phyloP scores from a whole-genome alignment of 2,888 invertebrate species.

The Rhaphigaster nebulosa region DNA sequence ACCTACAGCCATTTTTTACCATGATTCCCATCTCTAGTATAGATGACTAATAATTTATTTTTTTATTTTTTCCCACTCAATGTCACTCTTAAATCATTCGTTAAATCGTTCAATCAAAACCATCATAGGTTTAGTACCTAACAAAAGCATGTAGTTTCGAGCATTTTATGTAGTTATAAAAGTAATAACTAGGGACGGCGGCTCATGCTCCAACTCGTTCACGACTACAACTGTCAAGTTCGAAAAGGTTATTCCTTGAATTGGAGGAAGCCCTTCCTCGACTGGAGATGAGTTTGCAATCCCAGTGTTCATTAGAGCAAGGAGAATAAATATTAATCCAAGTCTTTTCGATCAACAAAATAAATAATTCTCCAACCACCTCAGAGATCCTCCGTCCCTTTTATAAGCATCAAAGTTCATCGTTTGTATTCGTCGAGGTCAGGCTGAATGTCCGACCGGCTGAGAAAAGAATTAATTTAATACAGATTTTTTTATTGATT shows the following conservation, averaged over 20 bases:
- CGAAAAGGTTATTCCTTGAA: not conserved
- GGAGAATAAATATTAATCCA: slow-evolving; percentile 37
- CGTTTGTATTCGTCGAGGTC: not conserved
- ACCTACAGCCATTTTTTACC: too few relatives aligned
- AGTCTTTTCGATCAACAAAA: slow-evolving; percentile 25
- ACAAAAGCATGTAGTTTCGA: too few relatives aligned
- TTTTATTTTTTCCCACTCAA: too few relatives aligned
- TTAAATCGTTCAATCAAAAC: too few relatives aligned
- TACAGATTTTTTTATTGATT: too few relatives aligned
- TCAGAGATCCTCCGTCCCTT: not conserved
- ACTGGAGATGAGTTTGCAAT: not conserved
- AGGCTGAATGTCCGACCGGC: not conserved
- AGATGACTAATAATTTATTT: too few relatives aligned
- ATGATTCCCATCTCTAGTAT: too few relatives aligned
- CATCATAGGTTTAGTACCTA: too few relatives aligned
- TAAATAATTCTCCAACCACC: not conserved
- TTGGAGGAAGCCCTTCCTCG: not conserved
- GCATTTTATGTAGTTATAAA: too few relatives aligned
- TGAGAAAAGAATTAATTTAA: not conserved
- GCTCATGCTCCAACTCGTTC: not conserved
- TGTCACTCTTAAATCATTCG: too few relatives aligned
- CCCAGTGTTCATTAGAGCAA: not conserved
- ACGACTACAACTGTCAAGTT: not conserved
- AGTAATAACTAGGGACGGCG: not conserved
- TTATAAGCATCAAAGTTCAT: not conserved